Conservation (phyloP, 2,888 invertebrate genomes). For the Halictus ligatus region DNA sequence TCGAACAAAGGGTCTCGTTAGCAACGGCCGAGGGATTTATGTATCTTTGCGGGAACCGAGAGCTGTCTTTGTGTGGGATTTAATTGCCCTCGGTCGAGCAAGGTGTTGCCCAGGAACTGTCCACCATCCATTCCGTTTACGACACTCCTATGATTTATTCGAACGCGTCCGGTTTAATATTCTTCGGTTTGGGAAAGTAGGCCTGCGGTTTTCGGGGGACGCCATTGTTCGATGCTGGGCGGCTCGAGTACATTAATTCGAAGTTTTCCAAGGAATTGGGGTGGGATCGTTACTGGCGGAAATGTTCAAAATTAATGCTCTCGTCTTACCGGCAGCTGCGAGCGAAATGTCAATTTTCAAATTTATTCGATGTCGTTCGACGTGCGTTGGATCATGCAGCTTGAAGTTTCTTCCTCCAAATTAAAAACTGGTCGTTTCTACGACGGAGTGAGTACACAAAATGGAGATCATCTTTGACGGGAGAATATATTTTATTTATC, state of each 20-base stretch:
- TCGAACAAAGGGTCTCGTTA: slow-evolving; percentile 61
- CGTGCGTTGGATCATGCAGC: too few species aligned
- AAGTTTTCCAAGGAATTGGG: not conserved
- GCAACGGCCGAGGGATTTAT: slow-evolving; percentile 42
- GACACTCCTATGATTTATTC: slow-evolving; percentile 34
- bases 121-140: not conserved
- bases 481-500: too few species aligned
- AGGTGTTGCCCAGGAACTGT: slow-evolving; percentile 30
- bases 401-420: too few species aligned
- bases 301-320: too few species aligned
- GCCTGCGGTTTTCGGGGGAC: slow-evolving; percentile 19
- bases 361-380: too few species aligned
- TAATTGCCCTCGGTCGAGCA: slow-evolving; percentile 30
- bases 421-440: too few species aligned
- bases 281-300: not conserved
- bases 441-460: too few species aligned
- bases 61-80: slow-evolving; percentile 42
- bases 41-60: slow-evolving; percentile 24
- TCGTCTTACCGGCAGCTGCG: not conserved
- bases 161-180: slow-evolving; percentile 6
- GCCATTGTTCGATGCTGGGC: not conserved
- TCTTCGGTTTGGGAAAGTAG: slow-evolving; percentile 32
- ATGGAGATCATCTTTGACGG: too few species aligned
- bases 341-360: too few species aligned
- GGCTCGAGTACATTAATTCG: not conserved